Base-by-base conservation (phyloP, 2,113 vertebrate species). In the Equus quagga region DNA sequence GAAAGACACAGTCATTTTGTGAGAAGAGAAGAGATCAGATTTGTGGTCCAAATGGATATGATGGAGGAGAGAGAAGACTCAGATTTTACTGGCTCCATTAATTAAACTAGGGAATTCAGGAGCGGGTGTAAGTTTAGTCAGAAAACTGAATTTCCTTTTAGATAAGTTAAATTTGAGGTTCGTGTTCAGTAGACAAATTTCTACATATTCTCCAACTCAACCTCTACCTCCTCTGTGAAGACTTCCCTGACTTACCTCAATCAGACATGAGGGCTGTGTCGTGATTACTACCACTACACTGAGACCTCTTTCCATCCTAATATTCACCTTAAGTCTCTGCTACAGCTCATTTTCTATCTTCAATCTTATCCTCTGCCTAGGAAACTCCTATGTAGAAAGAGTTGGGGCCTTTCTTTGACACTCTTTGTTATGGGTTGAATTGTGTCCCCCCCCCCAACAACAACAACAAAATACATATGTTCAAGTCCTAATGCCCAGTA, bases 281-380 rank as follows among this genome's bases (percentile, higher is more conserved):
- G 4, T 18, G 51, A 46, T 1, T 9, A 3, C 4, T 0, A 6
- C 36, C 41, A 10, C 2, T 1, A 28, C 3, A 21, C 3, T 2
- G 8, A 33, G 21, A 88, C 13, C 46, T 28, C 18, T 6, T 18
- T 28, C 1, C 23, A 19, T 1, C 10, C 24, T 17, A 7, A 23
- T 10, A 33, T 26, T n/a, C 26, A 44, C 15, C 70, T n/a, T 24
- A 72, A 36, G 26, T 21, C n/a, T 49, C 19, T 51, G 11, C 11
- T 6, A 15, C 2, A 18, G n/a, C 67, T 51, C 65, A 21, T 5
- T 4, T 10, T 56, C 24, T 11, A 3, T 21, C 73, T 19, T 64
- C n/a, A 44, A 76, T 44, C 31, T 76, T 31, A 6, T 8, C 11
- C 7, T 31, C 33, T 23, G 18, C 24, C 46, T 8, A 81, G 14